Base-by-base conservation (phyloP, 2,113 vertebrate species). In the Chrysemys picta region DNA sequence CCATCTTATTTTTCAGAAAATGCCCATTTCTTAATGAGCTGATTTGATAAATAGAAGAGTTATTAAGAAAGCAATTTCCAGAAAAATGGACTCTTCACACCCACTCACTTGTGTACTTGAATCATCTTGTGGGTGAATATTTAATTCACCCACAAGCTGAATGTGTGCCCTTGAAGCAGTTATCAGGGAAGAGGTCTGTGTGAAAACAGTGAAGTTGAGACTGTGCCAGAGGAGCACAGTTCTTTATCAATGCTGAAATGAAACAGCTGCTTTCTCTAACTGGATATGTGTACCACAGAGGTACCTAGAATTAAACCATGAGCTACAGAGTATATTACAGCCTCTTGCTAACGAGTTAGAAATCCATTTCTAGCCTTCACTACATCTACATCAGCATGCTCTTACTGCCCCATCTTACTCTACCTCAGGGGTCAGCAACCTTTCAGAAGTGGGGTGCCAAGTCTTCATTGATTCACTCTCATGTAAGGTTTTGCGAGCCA, bases 191-290 rank as follows among this genome's bases (percentile, higher is more conserved):
- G 56, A 93, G 42, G 24, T 88, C 53, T 84, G 78, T 0, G 0
- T 65, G 35, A 52, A 13, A 89, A 89, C 82, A 82, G 22, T 89
- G 52, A 90, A 54, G 35, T 47, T 76, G 56, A 52, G 62, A 50
- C 54, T 79, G 85, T 42, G 42, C 19, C 53, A 52, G 42, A 80
- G 65, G 54, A 89, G 42, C 65, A 53, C 49, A 76, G 69, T 79
- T 90, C 89, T 87, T 91, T 54, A 72, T 90, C 45, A 54, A 53
- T 49, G 69, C 82, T 92, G 89, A 94, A 91, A 89, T 52, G 65
- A 90, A 95, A 87, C 90, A 86, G 72, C 83, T 94, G 78, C 93
- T 93, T 81, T 35, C 45, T 87, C 14, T 91, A 82, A 89, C 84
- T 88, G 85, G 17, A 24, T 84, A 3, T 19, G 7, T 84, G 52